Evolutionary conservation across 2,888 invertebrate genomes (phyloP).

Genomic region (Hedya salicella): DNA sequence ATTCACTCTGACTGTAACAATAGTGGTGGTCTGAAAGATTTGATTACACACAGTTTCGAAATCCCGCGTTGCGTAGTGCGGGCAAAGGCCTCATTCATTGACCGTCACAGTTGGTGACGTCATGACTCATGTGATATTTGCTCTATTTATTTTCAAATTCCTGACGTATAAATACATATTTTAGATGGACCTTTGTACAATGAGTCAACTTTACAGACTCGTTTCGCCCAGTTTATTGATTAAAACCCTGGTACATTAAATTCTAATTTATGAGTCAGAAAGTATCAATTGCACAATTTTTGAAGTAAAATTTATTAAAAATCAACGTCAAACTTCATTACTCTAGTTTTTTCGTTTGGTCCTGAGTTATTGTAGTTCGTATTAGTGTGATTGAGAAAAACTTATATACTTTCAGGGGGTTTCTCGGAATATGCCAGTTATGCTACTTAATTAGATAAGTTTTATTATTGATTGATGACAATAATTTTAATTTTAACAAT

Average conservation of each 20-base stretch:
- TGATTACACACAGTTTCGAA: neutral
- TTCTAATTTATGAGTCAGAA: too few relatives aligned
- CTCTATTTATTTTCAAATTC: neutral
- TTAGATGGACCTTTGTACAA: neutral
- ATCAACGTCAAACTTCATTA: too few relatives aligned
- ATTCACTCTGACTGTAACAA: too few relatives aligned
- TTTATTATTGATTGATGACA: neutral
- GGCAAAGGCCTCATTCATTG: conserved; percentile 6
- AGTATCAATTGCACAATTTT: too few relatives aligned
- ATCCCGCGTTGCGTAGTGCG: neutral
- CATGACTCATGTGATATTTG: conserved; percentile 17
- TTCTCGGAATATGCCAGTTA: too few relatives aligned
- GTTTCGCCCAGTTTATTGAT: neutral
- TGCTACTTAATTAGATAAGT: too few relatives aligned
- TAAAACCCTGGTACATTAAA: too few relatives aligned
- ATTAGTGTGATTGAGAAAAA: too few relatives aligned
- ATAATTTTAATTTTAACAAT: neutral
- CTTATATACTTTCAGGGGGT: too few relatives aligned
- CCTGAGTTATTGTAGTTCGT: too few relatives aligned
- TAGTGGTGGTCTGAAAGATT: neutral
- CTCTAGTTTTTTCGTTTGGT: too few relatives aligned
- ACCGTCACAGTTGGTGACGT: conserved; percentile 4
- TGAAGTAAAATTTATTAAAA: too few relatives aligned
- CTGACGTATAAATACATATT: neutral
- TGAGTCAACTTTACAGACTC: neutral